A percentile compares a stretch with the other conserved stretches of the same genome.
These are phyloP conservation scores for Drosophila insularis DNA, from an alignment of 1,140 invertebrate genomes.

Conservation along the genomic window DNA sequence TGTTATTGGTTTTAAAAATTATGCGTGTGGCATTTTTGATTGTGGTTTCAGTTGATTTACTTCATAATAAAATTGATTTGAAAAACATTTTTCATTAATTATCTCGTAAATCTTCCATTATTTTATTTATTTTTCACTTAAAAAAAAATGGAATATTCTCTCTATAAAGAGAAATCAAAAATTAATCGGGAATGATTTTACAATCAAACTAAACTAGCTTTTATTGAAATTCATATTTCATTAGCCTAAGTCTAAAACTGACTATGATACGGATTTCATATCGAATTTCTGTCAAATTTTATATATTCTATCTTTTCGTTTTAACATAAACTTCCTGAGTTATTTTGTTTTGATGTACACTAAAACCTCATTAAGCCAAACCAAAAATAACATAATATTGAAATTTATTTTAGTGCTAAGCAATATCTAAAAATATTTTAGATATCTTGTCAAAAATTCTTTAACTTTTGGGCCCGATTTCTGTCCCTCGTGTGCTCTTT, in stretches of 20 bases:
- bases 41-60: slow-evolving; percentile 23
- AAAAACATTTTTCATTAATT: neutral
- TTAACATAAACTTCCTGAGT: slow-evolving; percentile 50
- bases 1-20: slow-evolving; percentile 38
- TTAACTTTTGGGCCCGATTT: neutral
- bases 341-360: slow-evolving; percentile 62
- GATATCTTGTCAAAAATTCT: slow-evolving; percentile 39
- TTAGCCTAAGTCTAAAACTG: neutral
- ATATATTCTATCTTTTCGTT: slow-evolving; percentile 15
- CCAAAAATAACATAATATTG: slow-evolving; percentile 11
- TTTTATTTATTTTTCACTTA: neutral
- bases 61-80: neutral
- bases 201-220: too few species aligned
- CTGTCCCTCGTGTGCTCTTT: neutral
- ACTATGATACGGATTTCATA: neutral
- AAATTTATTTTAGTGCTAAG: slow-evolving; percentile 19
- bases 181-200: too few species aligned
- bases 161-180: too few species aligned
- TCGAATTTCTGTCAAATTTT: neutral
- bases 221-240: too few species aligned
- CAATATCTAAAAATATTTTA: slow-evolving; percentile 48
- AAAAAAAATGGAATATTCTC: too few species aligned
- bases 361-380: slow-evolving; percentile 62
- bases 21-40: slow-evolving; percentile 36
- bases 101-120: slow-evolving; percentile 42